Evolutionary conservation across 2,888 invertebrate species (phyloP), one percentile per base, ranked within the genome.

Genomic region (Fragum whitleyi): DNA sequence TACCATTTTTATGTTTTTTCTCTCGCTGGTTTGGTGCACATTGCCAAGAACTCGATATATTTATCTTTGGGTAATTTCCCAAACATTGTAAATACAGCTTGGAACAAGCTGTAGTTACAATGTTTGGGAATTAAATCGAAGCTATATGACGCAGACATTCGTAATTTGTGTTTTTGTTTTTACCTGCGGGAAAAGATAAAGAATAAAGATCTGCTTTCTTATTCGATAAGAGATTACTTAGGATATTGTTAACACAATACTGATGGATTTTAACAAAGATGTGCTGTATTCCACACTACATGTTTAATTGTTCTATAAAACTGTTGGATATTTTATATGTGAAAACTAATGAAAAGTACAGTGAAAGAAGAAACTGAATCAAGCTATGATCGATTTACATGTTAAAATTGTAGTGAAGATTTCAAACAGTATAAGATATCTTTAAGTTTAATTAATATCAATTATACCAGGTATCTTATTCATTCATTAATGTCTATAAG

Each of bases 31-130:
- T 42, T 65, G 1, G 65, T 65, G 39, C 42, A 65, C 21, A 23
- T 39, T 65, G 65, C 65, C 65, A 65, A 65, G 65, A 65, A 42
- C 61, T 32, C 16, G 26, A 57, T 26, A 57, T 57, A 57, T 57
- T 26, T 26, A 26, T 16, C 51, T 7, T 16, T 21, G 2, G 19
- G 51, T 51, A 7, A 51, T 51, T 51, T 51, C 19, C n/a, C 3
- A n/a, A 51, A 14, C 19, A 21, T n/a, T 7, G 51, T 51, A 51
- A 51, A 3, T 51, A 5, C 5, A 21, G 19, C 6, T 51, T 51
- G 51, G 5, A 51, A 51, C n/a, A 16, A 51, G 51, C n/a, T 16
- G 19, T 51, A 51, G 51, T 7, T 51, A 51, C 2, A 14, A n/a
- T 21, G 5, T n/a, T 51, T n/a, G 3, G 51, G 51, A 51, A 51